Conservation (phyloP, 2,113 vertebrate genomes). For the Protomyctophum bolini region DNA sequence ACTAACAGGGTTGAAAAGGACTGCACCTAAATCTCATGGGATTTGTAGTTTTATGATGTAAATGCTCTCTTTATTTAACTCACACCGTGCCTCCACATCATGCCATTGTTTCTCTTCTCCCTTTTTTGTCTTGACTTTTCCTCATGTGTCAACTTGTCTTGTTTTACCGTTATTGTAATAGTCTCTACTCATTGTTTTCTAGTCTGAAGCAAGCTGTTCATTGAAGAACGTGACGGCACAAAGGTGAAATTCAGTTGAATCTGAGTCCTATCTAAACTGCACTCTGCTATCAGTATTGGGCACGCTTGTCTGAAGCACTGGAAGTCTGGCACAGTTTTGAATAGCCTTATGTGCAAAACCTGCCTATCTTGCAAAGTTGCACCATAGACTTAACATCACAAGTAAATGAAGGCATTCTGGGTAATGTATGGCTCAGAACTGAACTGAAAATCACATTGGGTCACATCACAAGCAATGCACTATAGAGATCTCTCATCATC, state of each 20-base stretch:
- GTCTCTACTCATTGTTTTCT: background rate
- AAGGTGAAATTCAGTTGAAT: background rate
- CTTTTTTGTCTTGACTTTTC: background rate
- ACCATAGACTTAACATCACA: background rate
- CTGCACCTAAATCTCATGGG: conserved; percentile 55
- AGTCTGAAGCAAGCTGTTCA: background rate
- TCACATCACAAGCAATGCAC: no score
- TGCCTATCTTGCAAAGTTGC: background rate
- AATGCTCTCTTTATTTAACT: conserved; percentile 34
- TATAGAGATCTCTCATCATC: no score
- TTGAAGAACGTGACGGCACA: background rate
- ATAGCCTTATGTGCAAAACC: background rate
- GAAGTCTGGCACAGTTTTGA: conserved; percentile 17
- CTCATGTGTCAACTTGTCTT: background rate
- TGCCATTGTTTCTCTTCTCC: conserved; percentile 4
- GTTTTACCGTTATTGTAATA: background rate
- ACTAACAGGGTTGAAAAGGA: conserved; percentile 35
- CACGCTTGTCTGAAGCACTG: background rate
- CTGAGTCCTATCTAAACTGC: conserved; percentile 9
- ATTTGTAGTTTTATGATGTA: conserved; percentile 42
- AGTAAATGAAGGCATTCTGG: background rate
- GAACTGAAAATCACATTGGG: no score
- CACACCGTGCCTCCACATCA: conserved; percentile 68
- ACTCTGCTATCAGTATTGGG: background rate
- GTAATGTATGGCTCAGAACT: no score